Evolutionary conservation across 2,113 vertebrate genomes (phyloP), one percentile per base, ranked within the genome.

Genomic region (Thomomys bottae): DNA sequence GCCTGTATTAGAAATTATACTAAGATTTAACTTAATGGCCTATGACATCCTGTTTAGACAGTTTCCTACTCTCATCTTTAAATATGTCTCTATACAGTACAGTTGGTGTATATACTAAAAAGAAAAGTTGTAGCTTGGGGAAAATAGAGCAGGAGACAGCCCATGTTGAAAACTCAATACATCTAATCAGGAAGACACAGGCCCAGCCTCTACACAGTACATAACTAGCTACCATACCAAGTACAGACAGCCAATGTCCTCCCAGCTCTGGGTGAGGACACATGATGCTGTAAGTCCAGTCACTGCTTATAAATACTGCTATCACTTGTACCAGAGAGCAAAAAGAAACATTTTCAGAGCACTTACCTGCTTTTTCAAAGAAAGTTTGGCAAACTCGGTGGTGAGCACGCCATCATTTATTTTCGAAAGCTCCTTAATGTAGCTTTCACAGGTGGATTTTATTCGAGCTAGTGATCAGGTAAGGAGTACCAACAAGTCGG

Each of bases 301-400:
- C 8, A 34, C 9, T 38, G 71, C 59, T 15, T 59, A 8, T 30
- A 45, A 67, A 88, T 8, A 84, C 45, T 84, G 42, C 38, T n/a
- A 57, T 63, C 63, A 90, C 72, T 80, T 84, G 64, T 49, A 87
- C 49, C 78, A 86, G 54, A 81, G 42, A 96, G 42, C 5, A 88
- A 45, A 90, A 90, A 90, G 6, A 90, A 0, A 2, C 9, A 54
- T 91, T 88, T 2, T 5, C 26, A 64, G 24, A 71, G 82, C 86
- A 92, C 97, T 97, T 96, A 97, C 97, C 96, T 91, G 92, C 82
- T 36, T 76, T 85, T 93, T 94, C 89, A 96, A 90, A 80, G 75
- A 66, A 71, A 95, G 87, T 67, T 6, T 95, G 95, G 86, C 88
- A 95, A 95, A 61, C 64, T n/a, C 87, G 84, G 21, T 81, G 68